Evolutionary conservation across 2,888 invertebrate genomes (phyloP).

Genomic region (Seira sanloemensis): DNA sequence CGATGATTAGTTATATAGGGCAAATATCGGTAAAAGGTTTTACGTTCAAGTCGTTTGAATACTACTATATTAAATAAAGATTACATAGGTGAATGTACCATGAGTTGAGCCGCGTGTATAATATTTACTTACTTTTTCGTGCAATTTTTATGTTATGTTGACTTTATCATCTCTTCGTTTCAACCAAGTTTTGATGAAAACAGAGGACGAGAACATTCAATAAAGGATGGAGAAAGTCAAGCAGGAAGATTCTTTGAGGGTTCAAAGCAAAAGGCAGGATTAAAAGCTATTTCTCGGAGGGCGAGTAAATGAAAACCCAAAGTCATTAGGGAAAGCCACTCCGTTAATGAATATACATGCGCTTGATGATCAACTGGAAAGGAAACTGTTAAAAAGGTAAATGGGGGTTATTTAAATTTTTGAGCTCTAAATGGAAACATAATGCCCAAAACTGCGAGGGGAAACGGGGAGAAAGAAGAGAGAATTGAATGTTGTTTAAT

Average conservation of each 20-base stretch:
- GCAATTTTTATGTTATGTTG: no score
- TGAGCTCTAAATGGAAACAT: background rate
- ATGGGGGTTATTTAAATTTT: background rate
- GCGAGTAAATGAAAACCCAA: background rate
- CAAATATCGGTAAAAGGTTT: no score
- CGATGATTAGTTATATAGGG: no score
- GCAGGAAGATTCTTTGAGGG: background rate
- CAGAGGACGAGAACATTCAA: no score
- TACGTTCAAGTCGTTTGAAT: no score
- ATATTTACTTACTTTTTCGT: no score
- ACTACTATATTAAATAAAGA: no score
- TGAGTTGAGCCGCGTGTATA: no score
- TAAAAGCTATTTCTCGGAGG: background rate
- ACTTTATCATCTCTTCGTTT: no score
- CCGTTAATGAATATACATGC: background rate
- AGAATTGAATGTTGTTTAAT: background rate
- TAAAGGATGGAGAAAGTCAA: no score
- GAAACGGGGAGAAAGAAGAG: background rate
- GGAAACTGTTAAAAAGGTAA: background rate
- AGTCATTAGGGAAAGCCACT: background rate
- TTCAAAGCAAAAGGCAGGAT: background rate
- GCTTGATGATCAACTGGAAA: background rate
- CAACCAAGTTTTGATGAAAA: no score
- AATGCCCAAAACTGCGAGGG: background rate
- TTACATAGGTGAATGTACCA: no score